These are phyloP conservation scores for Branchipolynoe longqiensis DNA, from an alignment of 2,888 invertebrate genomes.

Conservation along the genomic window DNA sequence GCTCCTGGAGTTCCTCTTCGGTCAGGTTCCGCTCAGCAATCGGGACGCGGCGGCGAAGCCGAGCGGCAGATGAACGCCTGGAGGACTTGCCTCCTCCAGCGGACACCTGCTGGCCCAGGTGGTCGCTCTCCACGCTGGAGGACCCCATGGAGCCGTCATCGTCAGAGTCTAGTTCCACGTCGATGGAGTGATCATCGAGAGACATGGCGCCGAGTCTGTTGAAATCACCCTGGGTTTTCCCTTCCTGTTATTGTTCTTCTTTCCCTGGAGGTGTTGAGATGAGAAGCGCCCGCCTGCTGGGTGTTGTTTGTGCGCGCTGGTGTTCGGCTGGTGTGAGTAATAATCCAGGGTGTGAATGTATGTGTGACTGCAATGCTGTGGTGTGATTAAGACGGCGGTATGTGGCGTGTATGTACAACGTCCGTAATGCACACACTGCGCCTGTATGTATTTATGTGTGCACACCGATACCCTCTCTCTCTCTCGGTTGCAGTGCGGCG, in stretches of 20 bases:
- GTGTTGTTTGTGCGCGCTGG: neutral
- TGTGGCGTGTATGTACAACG: too few relatives aligned
- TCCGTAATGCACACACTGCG: too few relatives aligned
- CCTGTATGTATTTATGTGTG: too few relatives aligned
- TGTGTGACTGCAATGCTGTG: neutral
- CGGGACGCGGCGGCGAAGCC: slow-evolving; percentile 6
- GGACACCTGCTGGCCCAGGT: neutral
- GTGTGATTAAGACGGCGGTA: too few relatives aligned
- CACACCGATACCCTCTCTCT: too few relatives aligned
- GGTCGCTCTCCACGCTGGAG: slow-evolving; percentile 46
- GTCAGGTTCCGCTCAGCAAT: slow-evolving; percentile 54
- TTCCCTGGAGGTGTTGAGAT: too few relatives aligned
- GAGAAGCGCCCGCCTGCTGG: too few relatives aligned
- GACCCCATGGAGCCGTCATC: slow-evolving; percentile 46
- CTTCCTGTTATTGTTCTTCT: too few relatives aligned
- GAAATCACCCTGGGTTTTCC: neutral
- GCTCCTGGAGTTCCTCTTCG: slow-evolving; percentile 75
- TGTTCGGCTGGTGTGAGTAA: neutral
- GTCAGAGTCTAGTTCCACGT: slow-evolving; percentile 45
- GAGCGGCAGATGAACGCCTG: neutral
- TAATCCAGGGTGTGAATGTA: neutral
- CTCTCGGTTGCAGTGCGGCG: too few relatives aligned
- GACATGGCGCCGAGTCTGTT: neutral
- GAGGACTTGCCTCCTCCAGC: neutral
- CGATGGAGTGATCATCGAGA: slow-evolving; percentile 30